Evolutionary conservation across 2,888 invertebrate species (phyloP), one percentile per base, ranked within the genome.

Genomic region (Microctonus aethiopoides): DNA sequence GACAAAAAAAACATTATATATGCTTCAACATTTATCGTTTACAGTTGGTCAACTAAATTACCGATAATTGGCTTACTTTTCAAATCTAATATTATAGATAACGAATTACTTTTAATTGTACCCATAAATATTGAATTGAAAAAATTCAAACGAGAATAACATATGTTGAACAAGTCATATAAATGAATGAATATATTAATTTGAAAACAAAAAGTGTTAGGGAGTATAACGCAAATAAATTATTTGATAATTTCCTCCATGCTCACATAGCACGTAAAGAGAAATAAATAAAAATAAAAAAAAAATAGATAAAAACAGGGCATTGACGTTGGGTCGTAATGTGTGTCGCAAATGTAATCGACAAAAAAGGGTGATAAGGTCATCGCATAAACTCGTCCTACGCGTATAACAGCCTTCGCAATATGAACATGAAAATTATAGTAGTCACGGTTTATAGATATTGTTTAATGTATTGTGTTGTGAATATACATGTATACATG

Each of bases 401-500:
- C 16, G 16, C 22, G 26, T 62, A 51, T 67, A 32, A 16, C 16
- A 32, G 34, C 36, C 24, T 13, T 54, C 26, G 10, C 26, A n/a
- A 16, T 41, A 22, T 22, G 46, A 52, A 70, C 59, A 52, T 52
- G 46, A 52, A 60, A 70, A 70, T 70, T 65, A 70, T 65, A 32
- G 34, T 61, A 65, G 64, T 70, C 69, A 70, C 65, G 59, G 65
- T 70, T 70, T 70, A 70, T 70, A 52, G 69, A 70, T 51, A 32
- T 57, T 26, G 26, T 62, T 22, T 59, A 39, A 52, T 65, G 51
- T 52, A 54, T 24, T 54, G 24, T 6, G 29, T n/a, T n/a, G n/a
- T n/a, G n/a, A n/a, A n/a, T n/a, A 32, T 46, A 46, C 13, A 16
- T 67, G 22, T 9, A 26, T n/a, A 46, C 41, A 16, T 51, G 61